Base-by-base conservation (phyloP, 1,140 invertebrate species). In the Bombyx mandarina region DNA sequence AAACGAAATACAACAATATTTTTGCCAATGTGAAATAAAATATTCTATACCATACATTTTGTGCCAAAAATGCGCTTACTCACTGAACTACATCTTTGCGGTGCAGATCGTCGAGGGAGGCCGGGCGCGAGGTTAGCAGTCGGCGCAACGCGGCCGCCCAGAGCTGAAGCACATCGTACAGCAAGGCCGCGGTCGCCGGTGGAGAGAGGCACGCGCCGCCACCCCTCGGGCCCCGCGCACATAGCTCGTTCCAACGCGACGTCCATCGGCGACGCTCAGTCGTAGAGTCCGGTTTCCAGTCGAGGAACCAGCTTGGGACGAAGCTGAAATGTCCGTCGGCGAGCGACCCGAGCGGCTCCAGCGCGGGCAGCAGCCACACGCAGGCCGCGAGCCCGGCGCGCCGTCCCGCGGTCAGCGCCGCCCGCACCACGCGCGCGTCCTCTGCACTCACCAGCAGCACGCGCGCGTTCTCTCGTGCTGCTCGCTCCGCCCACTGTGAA, bases 131-230 rank as follows among this genome's bases (percentile, higher is more conserved):
- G 7, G 22, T 22, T 12, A 79, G 62, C 49, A 71, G 53, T 6
- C 52, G 57, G 8, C 54, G 52, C n/a, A 82, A 73, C 12, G 73
- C 65, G 2, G 26, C 56, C 4, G 70, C 67, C 79, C 79, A 82
- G 46, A 78, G 58, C 1, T 56, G 65, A 18, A 82, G 66, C 22
- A 63, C 57, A 62, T 85, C 82, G 66, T 82, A 82, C 10, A 85
- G 69, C 55, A 77, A 52, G 8, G 62, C 62, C 9, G 62, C 62
- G 45, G 54, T 47, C 55, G 58, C 52, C 1, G 43, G 18, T 0
- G 57, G 45, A 26, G 43, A 49, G 6, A 43, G 35, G n/a, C 57
- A 54, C 56, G 57, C 66, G 56, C 7, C 45, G 52, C 26, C 47
- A 47, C 6, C 12, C 49, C 49, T 57, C 35, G 55, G 26, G 7